Conservation (phyloP, 2,888 invertebrate genomes). For the Coleophora flavipennella region DNA sequence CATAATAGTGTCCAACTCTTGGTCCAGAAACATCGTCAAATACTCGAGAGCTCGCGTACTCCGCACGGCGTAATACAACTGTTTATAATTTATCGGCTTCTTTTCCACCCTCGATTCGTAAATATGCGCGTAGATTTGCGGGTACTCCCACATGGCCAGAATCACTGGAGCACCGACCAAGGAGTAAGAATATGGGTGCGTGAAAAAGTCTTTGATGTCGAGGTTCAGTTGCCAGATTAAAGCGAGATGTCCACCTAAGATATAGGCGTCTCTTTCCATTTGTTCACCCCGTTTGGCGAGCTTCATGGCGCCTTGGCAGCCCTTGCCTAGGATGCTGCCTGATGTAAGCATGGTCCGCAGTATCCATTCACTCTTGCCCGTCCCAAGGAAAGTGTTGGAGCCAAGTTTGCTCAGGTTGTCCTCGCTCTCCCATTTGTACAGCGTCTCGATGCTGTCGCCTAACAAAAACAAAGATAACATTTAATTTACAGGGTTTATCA, state of each 20-base stretch:
- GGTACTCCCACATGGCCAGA: constrained; percentile 57
- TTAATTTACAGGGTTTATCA: too few species aligned
- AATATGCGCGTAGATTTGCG: constrained; percentile 47
- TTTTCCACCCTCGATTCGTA: constrained; percentile 41
- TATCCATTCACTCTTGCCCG: constrained; percentile 54
- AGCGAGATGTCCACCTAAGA: constrained; percentile 54
- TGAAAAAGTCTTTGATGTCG: constrained; percentile 58
- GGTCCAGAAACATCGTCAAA: constrained; percentile 39
- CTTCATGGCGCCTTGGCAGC: constrained; percentile 60
- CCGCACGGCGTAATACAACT: constrained; percentile 50
- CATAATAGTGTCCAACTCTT: constrained; percentile 46
- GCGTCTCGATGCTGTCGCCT: constrained; percentile 25
- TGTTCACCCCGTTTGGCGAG: constrained; percentile 35
- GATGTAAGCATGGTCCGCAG: constrained; percentile 53
- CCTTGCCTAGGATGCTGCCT: constrained; percentile 57
- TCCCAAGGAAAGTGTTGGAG: constrained; percentile 50
- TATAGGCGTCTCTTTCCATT: constrained; percentile 48
- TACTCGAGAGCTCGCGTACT: constrained; percentile 54
- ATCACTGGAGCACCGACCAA: constrained; percentile 52
- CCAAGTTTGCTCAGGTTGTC: constrained; percentile 48
- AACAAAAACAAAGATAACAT: too few species aligned
- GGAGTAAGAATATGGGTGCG: constrained; percentile 53
- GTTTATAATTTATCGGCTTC: constrained; percentile 40
- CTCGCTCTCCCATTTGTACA: constrained; percentile 55
- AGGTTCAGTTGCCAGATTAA: constrained; percentile 59